Evolutionary conservation across 1,140 invertebrate genomes (phyloP), one percentile per base, ranked within the genome.

Genomic region (Drosophila athabasca): DNA sequence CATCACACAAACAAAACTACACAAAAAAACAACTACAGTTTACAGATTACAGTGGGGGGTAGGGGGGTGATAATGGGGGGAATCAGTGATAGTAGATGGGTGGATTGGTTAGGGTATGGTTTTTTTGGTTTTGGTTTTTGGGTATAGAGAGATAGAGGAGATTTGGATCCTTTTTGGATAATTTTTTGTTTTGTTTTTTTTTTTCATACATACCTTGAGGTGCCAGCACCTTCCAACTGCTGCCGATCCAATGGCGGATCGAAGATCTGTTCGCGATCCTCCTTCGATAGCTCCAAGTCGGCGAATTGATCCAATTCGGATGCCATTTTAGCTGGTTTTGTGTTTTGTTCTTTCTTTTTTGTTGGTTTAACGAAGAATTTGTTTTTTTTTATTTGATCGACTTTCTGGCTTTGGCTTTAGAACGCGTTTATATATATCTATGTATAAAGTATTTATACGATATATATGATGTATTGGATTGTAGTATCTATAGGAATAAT

Each of bases 221-320:
- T 91, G 85, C 88, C 84, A 91, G 91, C 84, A 91, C 84, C 90
- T 91, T 91, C 91, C 88, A 90, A 54, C 80, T 90, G 90, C 82
- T 90, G 90, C 76, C 90, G 90, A 81, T 91, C 90, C 70, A 91
- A 78, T 48, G 91, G 91, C 65, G 91, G 91, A 87, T 92, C 91
- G 69, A 92, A 92, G 65, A 92, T 92, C 72, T 92, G 91, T 82
- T 92, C 91, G 24, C 91, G 91, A 91, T 92, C 91, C 68, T 92
- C 91, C 82, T 92, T 92, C 54, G 91, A 92, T 57, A 92, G 74
- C 80, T 92, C 91, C 79, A 92, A 79, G 52, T 92, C 91, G 74
- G 91, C 91, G 79, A 92, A 92, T 90, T 92, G 91, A 81, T 92
- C 91, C 75, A 92, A 74, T 87, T 92, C 91, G 62, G 91, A 92